Conservation (phyloP, 1,140 invertebrate species). For the Prorops nasuta region DNA sequence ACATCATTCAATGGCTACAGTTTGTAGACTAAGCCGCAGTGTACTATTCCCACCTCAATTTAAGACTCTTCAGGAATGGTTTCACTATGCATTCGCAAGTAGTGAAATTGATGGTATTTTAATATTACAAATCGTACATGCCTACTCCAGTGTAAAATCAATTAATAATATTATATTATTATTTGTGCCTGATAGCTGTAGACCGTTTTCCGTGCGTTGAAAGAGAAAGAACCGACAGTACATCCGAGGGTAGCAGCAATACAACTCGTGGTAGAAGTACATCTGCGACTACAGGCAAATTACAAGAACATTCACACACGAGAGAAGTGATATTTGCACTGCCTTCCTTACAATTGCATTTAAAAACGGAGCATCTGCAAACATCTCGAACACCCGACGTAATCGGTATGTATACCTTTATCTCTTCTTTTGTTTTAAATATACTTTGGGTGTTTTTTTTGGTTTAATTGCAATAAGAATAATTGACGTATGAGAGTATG, state of each 20-base stretch:
- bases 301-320: slow-evolving; percentile 82
- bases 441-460: neutral
- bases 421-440: neutral
- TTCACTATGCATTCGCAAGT: slow-evolving; percentile 92
- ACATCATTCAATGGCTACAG: slow-evolving; percentile 86
- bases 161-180: slow-evolving; percentile 11
- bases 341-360: slow-evolving; percentile 86
- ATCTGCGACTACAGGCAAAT: slow-evolving; percentile 59
- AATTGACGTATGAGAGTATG: no score
- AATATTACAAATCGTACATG: neutral
- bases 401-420: slow-evolving; percentile 55
- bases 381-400: slow-evolving; percentile 69
- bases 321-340: slow-evolving; percentile 94
- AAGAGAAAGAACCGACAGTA: slow-evolving; percentile 61
- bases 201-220: slow-evolving; percentile 87
- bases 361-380: slow-evolving; percentile 91
- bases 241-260: slow-evolving; percentile 37
- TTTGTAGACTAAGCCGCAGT: slow-evolving; percentile 86
- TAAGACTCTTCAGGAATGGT: slow-evolving; percentile 92
- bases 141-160: neutral
- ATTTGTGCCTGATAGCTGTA: slow-evolving; percentile 64
- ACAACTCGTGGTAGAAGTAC: slow-evolving; percentile 50
- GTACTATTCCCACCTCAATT: slow-evolving; percentile 94
- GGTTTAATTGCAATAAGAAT: neutral
- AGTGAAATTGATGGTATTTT: slow-evolving; percentile 86